Conservation (phyloP, 2,888 invertebrate genomes). For the Phengaris alcon region DNA sequence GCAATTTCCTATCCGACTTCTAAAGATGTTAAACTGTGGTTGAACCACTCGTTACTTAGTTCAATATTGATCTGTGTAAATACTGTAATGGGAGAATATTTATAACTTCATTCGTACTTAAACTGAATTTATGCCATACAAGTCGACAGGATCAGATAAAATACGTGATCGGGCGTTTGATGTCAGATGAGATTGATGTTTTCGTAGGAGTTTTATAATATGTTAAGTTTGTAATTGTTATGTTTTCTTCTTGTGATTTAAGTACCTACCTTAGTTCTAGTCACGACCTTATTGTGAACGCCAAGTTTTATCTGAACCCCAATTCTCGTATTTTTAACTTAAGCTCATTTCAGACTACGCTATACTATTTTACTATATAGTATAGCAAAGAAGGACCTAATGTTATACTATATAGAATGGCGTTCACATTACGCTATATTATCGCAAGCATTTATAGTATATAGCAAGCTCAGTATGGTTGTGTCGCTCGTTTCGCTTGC, state of each 20-base stretch:
- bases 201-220: not conserved
- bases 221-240: not conserved
- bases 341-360: no score
- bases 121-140: not conserved
- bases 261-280: no score
- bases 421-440: no score
- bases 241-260: not conserved
- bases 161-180: not conserved
- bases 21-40: conserved; percentile 8
- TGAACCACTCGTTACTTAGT: conserved; percentile 10
- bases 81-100: conserved; percentile 15
- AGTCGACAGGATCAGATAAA: conserved; percentile 1
- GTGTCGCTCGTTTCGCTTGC: no score
- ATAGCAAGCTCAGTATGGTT: no score
- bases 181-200: not conserved
- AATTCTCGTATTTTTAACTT: no score
- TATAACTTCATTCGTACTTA: conserved; percentile 8
- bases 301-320: no score
- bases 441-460: no score
- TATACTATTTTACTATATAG: no score
- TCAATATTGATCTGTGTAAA: conserved; percentile 7
- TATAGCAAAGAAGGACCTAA: no score
- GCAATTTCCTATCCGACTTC: not conserved
- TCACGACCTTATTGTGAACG: no score
- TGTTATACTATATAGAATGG: no score